Conservation (phyloP, 1,140 invertebrate genomes). For the Gonatopus flavifemur region DNA sequence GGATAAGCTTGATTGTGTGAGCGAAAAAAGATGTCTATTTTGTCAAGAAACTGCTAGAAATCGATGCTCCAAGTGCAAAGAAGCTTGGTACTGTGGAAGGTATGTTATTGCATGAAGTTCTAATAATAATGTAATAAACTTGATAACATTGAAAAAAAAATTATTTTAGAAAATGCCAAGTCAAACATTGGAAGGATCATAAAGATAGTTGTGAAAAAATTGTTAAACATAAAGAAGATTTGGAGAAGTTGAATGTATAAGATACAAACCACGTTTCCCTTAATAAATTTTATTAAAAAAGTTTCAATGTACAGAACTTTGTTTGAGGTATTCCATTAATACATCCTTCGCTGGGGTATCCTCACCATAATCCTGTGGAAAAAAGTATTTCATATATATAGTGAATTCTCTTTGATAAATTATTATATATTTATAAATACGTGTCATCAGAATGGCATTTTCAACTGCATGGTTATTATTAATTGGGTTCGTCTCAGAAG, state of each 20-base stretch:
- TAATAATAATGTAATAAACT: too few relatives aligned
- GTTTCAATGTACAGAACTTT: conserved; percentile 55
- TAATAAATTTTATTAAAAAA: conserved; percentile 51
- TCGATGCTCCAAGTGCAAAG: conserved; percentile 58
- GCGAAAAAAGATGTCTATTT: conserved; percentile 45
- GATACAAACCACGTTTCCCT: too few relatives aligned
- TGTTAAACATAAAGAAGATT: conserved; percentile 21
- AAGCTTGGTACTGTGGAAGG: conserved; percentile 60
- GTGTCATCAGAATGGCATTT: conserved; percentile 46
- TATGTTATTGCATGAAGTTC: too few relatives aligned
- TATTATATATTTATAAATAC: conserved; percentile 3
- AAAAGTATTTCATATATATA: conserved; percentile 19
- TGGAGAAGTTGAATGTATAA: too few relatives aligned
- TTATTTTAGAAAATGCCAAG: conserved; percentile 53
- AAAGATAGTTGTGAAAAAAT: conserved; percentile 44
- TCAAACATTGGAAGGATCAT: conserved; percentile 54
- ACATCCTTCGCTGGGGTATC: conserved; percentile 92
- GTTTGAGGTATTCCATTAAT: conserved; percentile 87
- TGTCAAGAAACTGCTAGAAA: conserved; percentile 52
- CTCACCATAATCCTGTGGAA: conserved; percentile 88
- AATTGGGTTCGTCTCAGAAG: conserved; percentile 56
- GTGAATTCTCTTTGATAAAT: conserved; percentile 8
- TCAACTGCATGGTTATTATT: conserved; percentile 46
- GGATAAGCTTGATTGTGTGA: conserved; percentile 50
- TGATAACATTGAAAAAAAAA: neutral